Conservation (phyloP, 2,888 invertebrate genomes). For the Polydrusus cervinus region DNA sequence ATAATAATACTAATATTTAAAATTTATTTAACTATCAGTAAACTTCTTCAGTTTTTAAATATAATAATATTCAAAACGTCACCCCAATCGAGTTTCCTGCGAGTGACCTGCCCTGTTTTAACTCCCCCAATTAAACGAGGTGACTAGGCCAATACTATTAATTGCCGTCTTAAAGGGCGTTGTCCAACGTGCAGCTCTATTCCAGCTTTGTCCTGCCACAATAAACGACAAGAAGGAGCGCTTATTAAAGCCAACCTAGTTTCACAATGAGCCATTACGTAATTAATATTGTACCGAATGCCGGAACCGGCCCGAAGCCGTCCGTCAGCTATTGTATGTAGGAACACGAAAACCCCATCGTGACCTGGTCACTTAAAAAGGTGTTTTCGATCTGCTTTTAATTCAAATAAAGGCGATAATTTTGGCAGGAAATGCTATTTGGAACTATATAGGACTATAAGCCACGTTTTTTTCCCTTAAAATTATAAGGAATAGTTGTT, state of each 20-base stretch:
- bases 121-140: slow-evolving; percentile 41
- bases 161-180: slow-evolving; percentile 38
- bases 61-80: neutral
- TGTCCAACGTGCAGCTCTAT: slow-evolving; percentile 34
- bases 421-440: no score
- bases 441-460: no score
- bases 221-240: slow-evolving; percentile 32
- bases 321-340: slow-evolving; percentile 35
- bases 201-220: slow-evolving; percentile 31
- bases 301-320: slow-evolving; percentile 27
- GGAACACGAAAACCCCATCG: slow-evolving; percentile 45
- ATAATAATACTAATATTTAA: no score
- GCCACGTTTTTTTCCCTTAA: no score
- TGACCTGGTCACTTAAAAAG: slow-evolving; percentile 41
- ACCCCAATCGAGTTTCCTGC: no score
- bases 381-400: slow-evolving; percentile 10
- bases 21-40: no score
- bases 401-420: neutral
- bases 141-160: slow-evolving; percentile 45
- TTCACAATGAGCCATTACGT: slow-evolving; percentile 47
- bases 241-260: slow-evolving; percentile 38
- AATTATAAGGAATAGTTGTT: no score
- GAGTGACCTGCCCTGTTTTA: neutral
- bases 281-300: slow-evolving; percentile 51
- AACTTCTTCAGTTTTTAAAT: no score